phyloP scores from a whole-genome alignment of 2,797 vertebrate genomes.

The Syngnathus rostellatus region DNA sequence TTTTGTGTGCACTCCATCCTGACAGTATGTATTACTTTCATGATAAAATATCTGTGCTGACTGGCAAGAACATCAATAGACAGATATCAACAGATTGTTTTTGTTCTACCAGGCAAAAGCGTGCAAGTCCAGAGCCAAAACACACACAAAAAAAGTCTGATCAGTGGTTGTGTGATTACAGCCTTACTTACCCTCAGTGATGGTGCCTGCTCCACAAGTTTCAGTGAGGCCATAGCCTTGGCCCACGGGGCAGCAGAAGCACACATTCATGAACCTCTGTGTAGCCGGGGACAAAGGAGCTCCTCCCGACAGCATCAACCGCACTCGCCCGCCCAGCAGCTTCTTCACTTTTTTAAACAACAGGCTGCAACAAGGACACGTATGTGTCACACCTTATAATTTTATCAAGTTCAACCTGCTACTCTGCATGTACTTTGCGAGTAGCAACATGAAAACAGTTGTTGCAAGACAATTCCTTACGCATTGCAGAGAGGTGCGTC shows the following conservation, averaged over 20 bases:
- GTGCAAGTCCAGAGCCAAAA: neutral
- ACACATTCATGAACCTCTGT: slow-evolving; percentile 97
- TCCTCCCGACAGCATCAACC: slow-evolving; percentile 96
- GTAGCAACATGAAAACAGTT: neutral
- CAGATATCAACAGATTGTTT: neutral
- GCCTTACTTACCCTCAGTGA: slow-evolving; percentile 84
- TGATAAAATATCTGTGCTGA: neutral
- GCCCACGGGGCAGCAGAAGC: slow-evolving; percentile 95
- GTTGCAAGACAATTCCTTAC: slow-evolving; percentile 66
- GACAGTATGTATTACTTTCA: neutral
- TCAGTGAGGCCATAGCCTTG: slow-evolving; percentile 96
- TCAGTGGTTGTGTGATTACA: neutral
- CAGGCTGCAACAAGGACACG: slow-evolving; percentile 59
- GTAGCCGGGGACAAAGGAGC: slow-evolving; percentile 87
- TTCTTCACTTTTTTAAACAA: slow-evolving; percentile 89
- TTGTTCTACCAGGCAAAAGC: neutral
- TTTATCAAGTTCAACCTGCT: neutral
- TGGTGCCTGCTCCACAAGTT: slow-evolving; percentile 92
- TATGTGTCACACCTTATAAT: neutral
- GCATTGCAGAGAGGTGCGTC: slow-evolving; percentile 93
- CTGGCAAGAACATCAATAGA: neutral
- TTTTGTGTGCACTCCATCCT: no score
- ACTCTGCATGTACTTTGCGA: neutral
- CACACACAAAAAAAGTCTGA: neutral
- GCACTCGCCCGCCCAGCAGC: slow-evolving; percentile 84